Percentiles rank a stretch among this genome's conserved stretches.
phyloP scores from a whole-genome alignment of 2,888 invertebrate species.

The Anodontia alba region DNA sequence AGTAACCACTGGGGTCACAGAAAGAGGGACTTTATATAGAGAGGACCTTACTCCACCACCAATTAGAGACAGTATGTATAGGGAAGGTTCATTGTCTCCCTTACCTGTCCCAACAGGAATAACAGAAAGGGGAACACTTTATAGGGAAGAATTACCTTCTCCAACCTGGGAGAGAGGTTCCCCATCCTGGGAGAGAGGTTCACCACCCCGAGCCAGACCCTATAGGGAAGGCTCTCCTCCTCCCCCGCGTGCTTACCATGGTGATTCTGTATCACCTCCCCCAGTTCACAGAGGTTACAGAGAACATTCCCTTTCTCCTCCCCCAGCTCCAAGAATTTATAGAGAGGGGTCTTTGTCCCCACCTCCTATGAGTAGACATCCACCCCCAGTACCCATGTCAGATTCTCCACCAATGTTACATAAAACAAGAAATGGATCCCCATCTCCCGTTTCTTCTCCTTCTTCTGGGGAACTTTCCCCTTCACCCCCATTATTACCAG shows the following conservation, averaged over 20 bases:
- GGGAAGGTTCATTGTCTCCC: conserved; percentile 47
- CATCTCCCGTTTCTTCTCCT: conserved; percentile 50
- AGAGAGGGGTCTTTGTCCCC: conserved; percentile 28
- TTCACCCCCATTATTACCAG: conserved; percentile 36
- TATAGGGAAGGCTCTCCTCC: conserved; percentile 19
- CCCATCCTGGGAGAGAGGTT: background rate
- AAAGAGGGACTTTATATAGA: conserved; percentile 52
- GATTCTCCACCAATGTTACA: conserved; percentile 53
- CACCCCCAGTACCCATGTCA: conserved; percentile 23
- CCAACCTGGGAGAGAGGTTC: conserved; percentile 35
- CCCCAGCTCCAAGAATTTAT: conserved; percentile 16
- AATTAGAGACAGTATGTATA: conserved; percentile 32
- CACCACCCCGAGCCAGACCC: too few species aligned
- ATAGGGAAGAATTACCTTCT: conserved; percentile 48
- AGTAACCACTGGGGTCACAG: conserved; percentile 58
- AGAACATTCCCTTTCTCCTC: conserved; percentile 48
- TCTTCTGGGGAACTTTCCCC: conserved; percentile 58
- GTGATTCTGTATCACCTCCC: conserved; percentile 48
- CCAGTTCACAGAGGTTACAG: conserved; percentile 33
- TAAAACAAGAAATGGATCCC: conserved; percentile 35
- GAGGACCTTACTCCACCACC: conserved; percentile 59
- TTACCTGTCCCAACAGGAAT: conserved; percentile 52
- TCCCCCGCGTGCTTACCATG: conserved; percentile 21
- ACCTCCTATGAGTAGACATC: background rate
- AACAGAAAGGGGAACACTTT: conserved; percentile 56